phyloP scores from a whole-genome alignment of 64 coral and sea anemone species.

The Porites australiensis region DNA sequence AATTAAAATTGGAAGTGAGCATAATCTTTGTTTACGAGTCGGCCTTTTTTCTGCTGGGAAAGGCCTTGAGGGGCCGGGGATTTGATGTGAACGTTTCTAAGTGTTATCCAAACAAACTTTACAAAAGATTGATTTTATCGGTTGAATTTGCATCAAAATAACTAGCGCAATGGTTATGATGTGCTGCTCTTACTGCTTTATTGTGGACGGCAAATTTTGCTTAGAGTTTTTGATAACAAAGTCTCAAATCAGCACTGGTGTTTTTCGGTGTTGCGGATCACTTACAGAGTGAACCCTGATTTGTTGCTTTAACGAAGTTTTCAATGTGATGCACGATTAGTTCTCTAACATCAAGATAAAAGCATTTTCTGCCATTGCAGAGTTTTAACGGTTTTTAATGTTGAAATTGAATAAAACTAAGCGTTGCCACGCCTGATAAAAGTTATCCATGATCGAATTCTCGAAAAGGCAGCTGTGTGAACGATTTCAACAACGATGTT shows the following conservation, averaged over 20 bases:
- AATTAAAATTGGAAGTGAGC: neutral
- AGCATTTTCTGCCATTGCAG: neutral
- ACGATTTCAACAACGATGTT: too few relatives aligned
- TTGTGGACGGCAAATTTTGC: too few relatives aligned
- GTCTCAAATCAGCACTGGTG: neutral
- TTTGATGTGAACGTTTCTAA: too few relatives aligned
- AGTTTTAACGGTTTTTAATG: neutral
- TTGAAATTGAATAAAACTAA: neutral
- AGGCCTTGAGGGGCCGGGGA: neutral
- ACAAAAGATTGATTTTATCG: neutral
- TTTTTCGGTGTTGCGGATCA: too few relatives aligned
- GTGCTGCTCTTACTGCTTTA: too few relatives aligned
- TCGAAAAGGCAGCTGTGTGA: neutral
- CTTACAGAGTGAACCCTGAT: too few relatives aligned
- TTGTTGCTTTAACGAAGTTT: neutral
- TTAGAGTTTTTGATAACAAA: neutral
- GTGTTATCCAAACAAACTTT: neutral
- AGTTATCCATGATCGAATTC: neutral
- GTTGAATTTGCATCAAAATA: neutral
- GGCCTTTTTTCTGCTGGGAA: neutral
- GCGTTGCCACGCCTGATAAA: neutral
- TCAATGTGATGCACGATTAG: neutral
- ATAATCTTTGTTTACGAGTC: neutral
- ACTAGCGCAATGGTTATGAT: neutral
- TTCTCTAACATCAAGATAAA: neutral